These are phyloP conservation scores for Lathronympha strigana DNA, from an alignment of 2,888 invertebrate genomes.

Conservation along the genomic window DNA sequence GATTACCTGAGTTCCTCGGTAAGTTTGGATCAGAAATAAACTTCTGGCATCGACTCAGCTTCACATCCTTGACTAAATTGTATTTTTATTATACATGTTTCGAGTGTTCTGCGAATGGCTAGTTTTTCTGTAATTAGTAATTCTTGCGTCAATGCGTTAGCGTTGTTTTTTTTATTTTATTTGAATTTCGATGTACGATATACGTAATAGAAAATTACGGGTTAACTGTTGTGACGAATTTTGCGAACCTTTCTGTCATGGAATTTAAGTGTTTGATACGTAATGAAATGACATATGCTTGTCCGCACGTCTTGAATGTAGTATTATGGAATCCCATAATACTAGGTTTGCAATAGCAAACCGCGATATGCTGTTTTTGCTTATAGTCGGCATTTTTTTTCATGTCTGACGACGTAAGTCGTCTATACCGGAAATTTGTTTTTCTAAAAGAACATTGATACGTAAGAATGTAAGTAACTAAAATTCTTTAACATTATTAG, in stretches of 20 bases:
- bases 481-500: conserved; percentile 1
- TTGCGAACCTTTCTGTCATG: not conserved
- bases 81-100: conserved; percentile 2
- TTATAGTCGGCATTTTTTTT: no score
- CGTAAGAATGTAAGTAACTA: not conserved
- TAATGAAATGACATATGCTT: no score
- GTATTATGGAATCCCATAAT: no score
- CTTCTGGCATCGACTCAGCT: conserved; percentile 65
- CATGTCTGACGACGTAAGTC: not conserved
- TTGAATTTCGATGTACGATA: not conserved
- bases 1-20: conserved; percentile 64
- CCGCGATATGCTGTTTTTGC: no score
- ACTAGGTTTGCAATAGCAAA: no score
- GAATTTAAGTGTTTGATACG: no score
- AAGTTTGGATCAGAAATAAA: conserved; percentile 76
- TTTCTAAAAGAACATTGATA: no score
- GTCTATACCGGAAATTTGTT: not conserved
- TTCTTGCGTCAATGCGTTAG: conserved; percentile 9
- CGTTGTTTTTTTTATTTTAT: conserved; percentile 18
- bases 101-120: conserved; percentile 1
- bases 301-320: no score
- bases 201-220: not conserved
- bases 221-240: not conserved
- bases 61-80: conserved; percentile 63
- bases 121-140: conserved; percentile 4